Evolutionary conservation across 2,113 vertebrate genomes (phyloP), one percentile per base, ranked within the genome.

Genomic region (Tamias sibiricus): DNA sequence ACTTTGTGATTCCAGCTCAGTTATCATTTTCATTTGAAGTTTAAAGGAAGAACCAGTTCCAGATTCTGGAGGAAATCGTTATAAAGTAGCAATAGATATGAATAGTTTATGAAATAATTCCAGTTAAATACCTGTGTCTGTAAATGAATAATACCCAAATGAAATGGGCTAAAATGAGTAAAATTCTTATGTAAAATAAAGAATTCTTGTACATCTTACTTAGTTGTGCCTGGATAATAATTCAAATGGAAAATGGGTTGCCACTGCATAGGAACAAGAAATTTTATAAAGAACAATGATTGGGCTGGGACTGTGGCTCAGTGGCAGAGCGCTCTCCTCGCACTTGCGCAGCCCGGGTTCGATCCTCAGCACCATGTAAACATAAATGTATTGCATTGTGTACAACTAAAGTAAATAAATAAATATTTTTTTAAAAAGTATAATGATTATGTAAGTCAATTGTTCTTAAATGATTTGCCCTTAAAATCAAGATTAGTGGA

Each of bases 391-490:
- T n/a, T n/a, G n/a, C n/a, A n/a, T n/a, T n/a, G n/a, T n/a, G n/a
- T n/a, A n/a, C n/a, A n/a, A n/a, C n/a, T n/a, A n/a, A n/a, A n/a
- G n/a, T n/a, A n/a, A n/a, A n/a, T n/a, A n/a, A n/a, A n/a, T n/a
- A n/a, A n/a, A 47, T n/a, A n/a, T n/a, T n/a, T n/a, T n/a, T n/a
- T n/a, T n/a, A n/a, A 52, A 52, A 52, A 86, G 40, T n/a, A n/a
- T n/a, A 87, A 82, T 82, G 24, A 83, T 87, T 62, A 6, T 79
- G 16, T 87, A 66, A 84, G 37, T 64, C 37, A 37, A 28, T 42
- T 87, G 40, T 79, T 92, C 92, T 96, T 90, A 74, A 92, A 71
- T 92, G 14, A 54, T 76, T 76, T 96, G 37, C 74, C 59, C 88
- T 92, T 93, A 92, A 93, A 79, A 94, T 91, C 54, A 68, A 19